These are phyloP conservation scores for Atethmia centrago DNA, from an alignment of 2,888 invertebrate species.

Conservation along the genomic window DNA sequence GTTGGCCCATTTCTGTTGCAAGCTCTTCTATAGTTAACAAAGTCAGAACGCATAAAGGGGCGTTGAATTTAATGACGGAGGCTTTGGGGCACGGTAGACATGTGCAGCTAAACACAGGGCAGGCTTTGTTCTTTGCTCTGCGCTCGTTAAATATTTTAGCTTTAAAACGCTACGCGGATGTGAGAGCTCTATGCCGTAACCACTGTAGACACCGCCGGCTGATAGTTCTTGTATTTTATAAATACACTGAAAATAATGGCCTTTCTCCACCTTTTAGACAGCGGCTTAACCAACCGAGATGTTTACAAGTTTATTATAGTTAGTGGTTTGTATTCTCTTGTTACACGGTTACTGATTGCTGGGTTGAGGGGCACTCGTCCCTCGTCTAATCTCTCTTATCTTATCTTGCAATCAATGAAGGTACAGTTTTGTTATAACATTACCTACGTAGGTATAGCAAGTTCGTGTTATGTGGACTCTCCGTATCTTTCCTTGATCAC, in stretches of 20 bases:
- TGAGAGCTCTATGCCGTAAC: slow-evolving; percentile 51
- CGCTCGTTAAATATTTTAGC: slow-evolving; percentile 85
- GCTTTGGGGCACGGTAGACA: slow-evolving; percentile 75
- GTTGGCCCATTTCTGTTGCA: slow-evolving; percentile 69
- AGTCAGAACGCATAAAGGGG: slow-evolving; percentile 74
- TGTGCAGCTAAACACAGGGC: slow-evolving; percentile 77
- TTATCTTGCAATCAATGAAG: slow-evolving; percentile 48
- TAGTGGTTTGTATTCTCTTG: slow-evolving; percentile 39
- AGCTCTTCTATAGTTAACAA: slow-evolving; percentile 73
- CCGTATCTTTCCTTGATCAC: slow-evolving; percentile 21
- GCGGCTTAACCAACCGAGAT: slow-evolving; percentile 29
- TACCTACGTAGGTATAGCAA: not conserved
- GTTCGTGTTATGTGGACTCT: slow-evolving; percentile 15
- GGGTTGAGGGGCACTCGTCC: slow-evolving; percentile 44
- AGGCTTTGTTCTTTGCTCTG: slow-evolving; percentile 80
- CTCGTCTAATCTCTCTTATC: slow-evolving; percentile 40
- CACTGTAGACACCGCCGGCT: slow-evolving; percentile 29
- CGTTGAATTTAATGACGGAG: slow-evolving; percentile 78
- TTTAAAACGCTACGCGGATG: slow-evolving; percentile 67
- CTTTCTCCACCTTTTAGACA: slow-evolving; percentile 23
- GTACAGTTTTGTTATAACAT: slow-evolving; percentile 21
- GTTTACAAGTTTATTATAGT: slow-evolving; percentile 31
- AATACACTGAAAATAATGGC: slow-evolving; percentile 54
- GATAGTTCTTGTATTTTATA: slow-evolving; percentile 56
- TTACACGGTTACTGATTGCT: slow-evolving; percentile 51